A percentile compares a stretch with the other conserved stretches of the same genome.
Conservation (phyloP, 2,888 invertebrate genomes). For the Podabrus alpinus region DNA sequence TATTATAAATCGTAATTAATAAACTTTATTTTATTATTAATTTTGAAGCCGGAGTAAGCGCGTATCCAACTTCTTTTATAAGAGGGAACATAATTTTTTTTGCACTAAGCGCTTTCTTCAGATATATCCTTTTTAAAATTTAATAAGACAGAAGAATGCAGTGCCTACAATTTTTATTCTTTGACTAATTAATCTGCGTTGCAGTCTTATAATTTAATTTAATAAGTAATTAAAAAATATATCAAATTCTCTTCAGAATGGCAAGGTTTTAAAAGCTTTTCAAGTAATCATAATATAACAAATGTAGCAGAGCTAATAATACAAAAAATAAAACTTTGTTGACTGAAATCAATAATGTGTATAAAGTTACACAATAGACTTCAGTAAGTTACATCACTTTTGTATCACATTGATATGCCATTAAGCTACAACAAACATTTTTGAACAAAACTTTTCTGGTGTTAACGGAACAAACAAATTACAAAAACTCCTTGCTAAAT, state of each 20-base stretch:
- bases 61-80: not conserved
- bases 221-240: not conserved
- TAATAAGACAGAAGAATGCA: not conserved
- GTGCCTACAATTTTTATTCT: not conserved
- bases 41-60: not conserved
- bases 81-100: not conserved
- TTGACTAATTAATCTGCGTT: not conserved
- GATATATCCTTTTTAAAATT: not conserved
- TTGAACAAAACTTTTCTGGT: not conserved
- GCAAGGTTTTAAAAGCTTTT: not conserved
- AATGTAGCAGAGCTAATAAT: constrained; percentile 12
- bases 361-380: constrained; percentile 28
- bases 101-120: not conserved
- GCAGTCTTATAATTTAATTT: not conserved
- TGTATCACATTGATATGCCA: not conserved
- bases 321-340: constrained; percentile 19
- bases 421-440: not conserved
- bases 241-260: not conserved
- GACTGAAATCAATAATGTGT: constrained; percentile 28
- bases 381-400: constrained; percentile 20
- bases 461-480: not conserved
- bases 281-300: not conserved
- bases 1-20: not conserved
- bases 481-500: not conserved
- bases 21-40: not conserved